Evolutionary conservation across 2,113 vertebrate species (phyloP).

Genomic region (Clarias batrachus): DNA sequence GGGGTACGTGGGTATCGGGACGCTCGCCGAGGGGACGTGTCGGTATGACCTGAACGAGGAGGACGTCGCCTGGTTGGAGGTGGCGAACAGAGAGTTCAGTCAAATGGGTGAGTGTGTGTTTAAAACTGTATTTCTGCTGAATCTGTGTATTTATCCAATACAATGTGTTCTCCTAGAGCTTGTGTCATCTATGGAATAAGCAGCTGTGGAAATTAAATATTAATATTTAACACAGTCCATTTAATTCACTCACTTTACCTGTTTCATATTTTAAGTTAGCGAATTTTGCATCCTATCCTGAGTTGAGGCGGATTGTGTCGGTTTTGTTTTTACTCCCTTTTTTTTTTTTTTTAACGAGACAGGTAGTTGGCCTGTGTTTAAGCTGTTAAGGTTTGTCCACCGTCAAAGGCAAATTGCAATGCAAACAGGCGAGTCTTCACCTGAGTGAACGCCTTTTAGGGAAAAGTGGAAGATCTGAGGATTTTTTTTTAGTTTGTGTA

Average conservation of each 20-base stretch:
- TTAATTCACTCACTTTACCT: background rate
- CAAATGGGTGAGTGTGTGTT: constrained; percentile 84
- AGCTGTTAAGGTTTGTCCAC: background rate
- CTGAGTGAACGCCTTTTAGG: background rate
- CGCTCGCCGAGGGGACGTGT: constrained; percentile 84
- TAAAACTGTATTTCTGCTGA: background rate
- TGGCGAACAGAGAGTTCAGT: constrained; percentile 84
- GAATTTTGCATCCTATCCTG: background rate
- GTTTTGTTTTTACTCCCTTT: no score
- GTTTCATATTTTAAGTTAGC: background rate
- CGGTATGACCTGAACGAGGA: constrained; percentile 91
- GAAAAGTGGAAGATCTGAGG: background rate
- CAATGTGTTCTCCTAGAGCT: background rate
- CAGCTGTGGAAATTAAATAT: background rate
- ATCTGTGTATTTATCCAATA: background rate
- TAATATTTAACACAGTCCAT: background rate
- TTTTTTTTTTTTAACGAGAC: background rate
- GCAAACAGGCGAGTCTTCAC: background rate
- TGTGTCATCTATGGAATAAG: background rate
- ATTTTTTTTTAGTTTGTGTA: background rate
- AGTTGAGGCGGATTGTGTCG: background rate
- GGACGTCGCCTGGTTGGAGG: constrained; percentile 86
- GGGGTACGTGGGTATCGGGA: constrained; percentile 87
- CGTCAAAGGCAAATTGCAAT: background rate
- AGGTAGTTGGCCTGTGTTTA: background rate